Evolutionary conservation across 2,888 invertebrate genomes (phyloP).

Genomic region (Andrena chrysosceles): DNA sequence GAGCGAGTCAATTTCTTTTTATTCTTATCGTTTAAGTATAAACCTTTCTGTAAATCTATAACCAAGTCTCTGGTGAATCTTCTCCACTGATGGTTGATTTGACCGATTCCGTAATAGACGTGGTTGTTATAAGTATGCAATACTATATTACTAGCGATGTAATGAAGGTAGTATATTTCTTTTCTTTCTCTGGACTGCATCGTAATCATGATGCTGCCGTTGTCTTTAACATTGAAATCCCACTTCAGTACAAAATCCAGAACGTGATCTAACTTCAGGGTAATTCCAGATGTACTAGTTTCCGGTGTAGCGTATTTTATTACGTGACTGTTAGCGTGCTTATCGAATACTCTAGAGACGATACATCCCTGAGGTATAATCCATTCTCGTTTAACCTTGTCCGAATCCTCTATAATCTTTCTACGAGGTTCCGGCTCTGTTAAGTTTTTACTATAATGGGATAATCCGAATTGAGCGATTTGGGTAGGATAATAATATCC

Average conservation of each 20-base stretch:
- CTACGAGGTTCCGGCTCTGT: constrained; percentile 93
- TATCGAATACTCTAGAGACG: constrained; percentile 88
- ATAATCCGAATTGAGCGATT: constrained; percentile 98
- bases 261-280: constrained; percentile 89
- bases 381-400: constrained; percentile 90
- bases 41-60: constrained; percentile 96
- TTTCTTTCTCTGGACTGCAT: constrained; percentile 92
- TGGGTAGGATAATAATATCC: constrained; percentile 99
- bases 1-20: constrained; percentile 90
- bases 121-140: constrained; percentile 91
- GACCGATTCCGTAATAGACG: constrained; percentile 94
- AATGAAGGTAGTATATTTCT: constrained; percentile 93
- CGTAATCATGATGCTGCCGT: constrained; percentile 93
- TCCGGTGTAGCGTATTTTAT: constrained; percentile 91
- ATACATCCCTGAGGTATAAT: constrained; percentile 89
- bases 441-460: constrained; percentile 98
- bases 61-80: constrained; percentile 94
- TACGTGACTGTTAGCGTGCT: constrained; percentile 87
- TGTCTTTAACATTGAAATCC: constrained; percentile 90
- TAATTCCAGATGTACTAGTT: constrained; percentile 89
- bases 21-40: constrained; percentile 89
- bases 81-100: constrained; percentile 88
- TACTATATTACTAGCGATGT: constrained; percentile 90
- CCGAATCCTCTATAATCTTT: constrained; percentile 91
- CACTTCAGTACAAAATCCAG: constrained; percentile 92